Evolutionary conservation across 2,888 invertebrate genomes (phyloP).

Genomic region (Bimastos eiseni): DNA sequence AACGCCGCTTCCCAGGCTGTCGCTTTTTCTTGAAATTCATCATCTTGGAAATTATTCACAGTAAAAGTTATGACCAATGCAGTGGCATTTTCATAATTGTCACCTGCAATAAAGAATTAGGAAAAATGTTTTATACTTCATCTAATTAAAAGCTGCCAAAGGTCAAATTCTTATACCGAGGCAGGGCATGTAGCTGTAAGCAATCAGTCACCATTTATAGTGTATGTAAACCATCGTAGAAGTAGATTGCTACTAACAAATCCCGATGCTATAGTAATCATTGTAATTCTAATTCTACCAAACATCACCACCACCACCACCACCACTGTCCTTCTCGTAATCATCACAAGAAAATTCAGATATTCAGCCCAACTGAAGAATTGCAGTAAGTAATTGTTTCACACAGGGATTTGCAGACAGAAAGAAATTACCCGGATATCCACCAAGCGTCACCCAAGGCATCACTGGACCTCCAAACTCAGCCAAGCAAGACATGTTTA

Average conservation of each 20-base stretch:
- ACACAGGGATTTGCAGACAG: not conserved
- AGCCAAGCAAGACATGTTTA: conserved; percentile 74
- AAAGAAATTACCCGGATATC: conserved; percentile 65
- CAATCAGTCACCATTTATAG: too few species aligned
- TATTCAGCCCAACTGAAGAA: not conserved
- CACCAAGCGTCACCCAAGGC: conserved; percentile 88
- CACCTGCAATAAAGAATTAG: not conserved
- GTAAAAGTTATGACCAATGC: conserved; percentile 87
- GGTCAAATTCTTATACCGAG: not conserved
- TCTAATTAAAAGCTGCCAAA: not conserved
- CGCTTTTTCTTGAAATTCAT: conserved; percentile 69
- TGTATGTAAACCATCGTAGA: too few species aligned
- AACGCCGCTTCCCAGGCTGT: conserved; percentile 60
- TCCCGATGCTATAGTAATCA: too few species aligned
- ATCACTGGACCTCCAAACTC: conserved; percentile 88
- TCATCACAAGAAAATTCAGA: not conserved
- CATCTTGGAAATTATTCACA: conserved; percentile 73
- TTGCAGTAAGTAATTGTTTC: not conserved
- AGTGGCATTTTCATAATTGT: conserved; percentile 75
- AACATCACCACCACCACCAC: too few species aligned
- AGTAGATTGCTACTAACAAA: too few species aligned
- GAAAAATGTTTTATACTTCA: not conserved
- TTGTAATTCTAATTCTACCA: too few species aligned
- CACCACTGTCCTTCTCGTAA: not conserved
- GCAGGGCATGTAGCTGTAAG: too few species aligned